Conservation (phyloP, 2,888 invertebrate species). For the Nebria brevicollis region DNA sequence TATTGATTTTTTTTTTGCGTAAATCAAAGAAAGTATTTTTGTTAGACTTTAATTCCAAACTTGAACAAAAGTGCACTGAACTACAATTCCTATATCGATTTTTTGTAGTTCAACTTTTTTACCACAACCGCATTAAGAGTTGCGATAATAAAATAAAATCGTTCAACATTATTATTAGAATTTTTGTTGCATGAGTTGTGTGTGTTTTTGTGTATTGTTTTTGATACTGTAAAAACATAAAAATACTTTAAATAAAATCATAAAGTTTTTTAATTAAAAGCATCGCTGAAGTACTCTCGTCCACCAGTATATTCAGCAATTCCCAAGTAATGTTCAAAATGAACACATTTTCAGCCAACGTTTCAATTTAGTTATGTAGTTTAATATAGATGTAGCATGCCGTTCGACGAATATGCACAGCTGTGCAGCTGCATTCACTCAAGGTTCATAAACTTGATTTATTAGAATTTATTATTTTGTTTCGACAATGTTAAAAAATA, state of each 20-base stretch:
- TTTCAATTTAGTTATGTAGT: not conserved
- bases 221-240: too few species aligned
- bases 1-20: not conserved
- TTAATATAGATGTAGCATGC: not conserved
- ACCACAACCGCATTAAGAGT: not conserved
- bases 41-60: not conserved
- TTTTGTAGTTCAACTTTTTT: not conserved
- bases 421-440: conserved; percentile 20
- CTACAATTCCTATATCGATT: not conserved
- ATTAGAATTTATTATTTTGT: conserved; percentile 42
- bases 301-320: too few species aligned
- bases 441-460: conserved; percentile 40
- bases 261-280: too few species aligned
- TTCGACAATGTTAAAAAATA: conserved; percentile 34
- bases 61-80: not conserved
- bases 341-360: not conserved
- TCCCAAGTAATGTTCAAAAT: not conserved
- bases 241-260: too few species aligned
- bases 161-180: too few species aligned
- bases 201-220: too few species aligned
- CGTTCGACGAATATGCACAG: conserved; percentile 9
- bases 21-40: not conserved
- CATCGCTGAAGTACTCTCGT: too few species aligned
- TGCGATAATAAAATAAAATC: too few species aligned
- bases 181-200: too few species aligned